Conservation (phyloP, 2,113 vertebrate genomes). For the Perca schrenkii region DNA sequence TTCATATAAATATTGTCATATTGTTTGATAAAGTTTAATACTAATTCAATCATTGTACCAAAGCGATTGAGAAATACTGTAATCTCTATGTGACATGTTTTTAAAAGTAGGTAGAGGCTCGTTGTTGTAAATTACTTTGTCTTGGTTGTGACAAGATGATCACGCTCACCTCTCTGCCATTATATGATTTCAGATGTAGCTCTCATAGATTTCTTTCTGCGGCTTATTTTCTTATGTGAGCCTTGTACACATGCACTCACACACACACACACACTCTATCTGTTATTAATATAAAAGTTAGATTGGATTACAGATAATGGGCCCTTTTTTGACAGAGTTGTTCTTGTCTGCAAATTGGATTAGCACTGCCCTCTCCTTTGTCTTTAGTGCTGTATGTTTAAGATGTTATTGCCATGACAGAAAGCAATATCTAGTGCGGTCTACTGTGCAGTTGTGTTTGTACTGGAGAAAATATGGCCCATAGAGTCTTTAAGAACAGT, state of each 20-base stretch:
- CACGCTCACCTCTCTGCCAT: neutral
- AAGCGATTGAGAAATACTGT: too few relatives aligned
- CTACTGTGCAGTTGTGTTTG: slow-evolving; percentile 40
- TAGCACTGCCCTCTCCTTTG: slow-evolving; percentile 38
- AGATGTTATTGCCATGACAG: slow-evolving; percentile 52
- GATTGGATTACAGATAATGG: slow-evolving; percentile 61
- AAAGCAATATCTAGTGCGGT: slow-evolving; percentile 55
- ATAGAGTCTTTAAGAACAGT: neutral
- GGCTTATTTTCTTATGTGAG: slow-evolving; percentile 4
- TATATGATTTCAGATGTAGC: slow-evolving; percentile 3
- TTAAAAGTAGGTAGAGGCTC: neutral
- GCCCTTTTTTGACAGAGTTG: slow-evolving; percentile 38
- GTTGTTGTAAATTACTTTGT: slow-evolving; percentile 14
- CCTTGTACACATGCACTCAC: neutral
- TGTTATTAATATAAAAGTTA: slow-evolving; percentile 25
- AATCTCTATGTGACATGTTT: neutral
- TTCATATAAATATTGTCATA: too few relatives aligned
- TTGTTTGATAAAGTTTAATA: too few relatives aligned
- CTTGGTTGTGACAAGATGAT: slow-evolving; percentile 25
- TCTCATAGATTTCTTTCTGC: slow-evolving; percentile 15
- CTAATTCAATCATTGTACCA: too few relatives aligned
- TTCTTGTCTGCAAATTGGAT: slow-evolving; percentile 56
- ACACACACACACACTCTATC: neutral
- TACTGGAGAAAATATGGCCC: slow-evolving; percentile 17
- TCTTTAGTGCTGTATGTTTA: slow-evolving; percentile 34